A percentile compares a stretch with the other conserved stretches of the same genome.
These are phyloP conservation scores for Aleiodes alternator DNA, from an alignment of 2,888 invertebrate species.

Conservation along the genomic window DNA sequence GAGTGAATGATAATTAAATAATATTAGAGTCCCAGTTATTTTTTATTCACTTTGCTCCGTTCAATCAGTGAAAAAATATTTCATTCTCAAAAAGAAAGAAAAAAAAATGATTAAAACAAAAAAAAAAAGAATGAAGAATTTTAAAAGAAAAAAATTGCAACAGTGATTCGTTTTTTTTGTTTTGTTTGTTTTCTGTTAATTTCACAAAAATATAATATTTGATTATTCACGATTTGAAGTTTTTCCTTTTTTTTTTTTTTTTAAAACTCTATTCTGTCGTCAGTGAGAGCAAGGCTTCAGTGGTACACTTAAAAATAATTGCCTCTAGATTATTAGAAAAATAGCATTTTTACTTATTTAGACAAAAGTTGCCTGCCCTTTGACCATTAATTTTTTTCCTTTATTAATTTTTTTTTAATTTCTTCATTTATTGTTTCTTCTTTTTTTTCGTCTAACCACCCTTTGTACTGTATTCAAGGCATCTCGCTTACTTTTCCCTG, in stretches of 20 bases:
- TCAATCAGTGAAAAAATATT: constrained; percentile 36
- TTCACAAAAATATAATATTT: constrained; percentile 13
- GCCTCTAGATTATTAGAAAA: constrained; percentile 68
- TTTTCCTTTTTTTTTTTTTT: constrained; percentile 27
- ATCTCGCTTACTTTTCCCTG: constrained; percentile 74
- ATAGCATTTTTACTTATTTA: constrained; percentile 72
- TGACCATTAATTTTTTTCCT: constrained; percentile 64
- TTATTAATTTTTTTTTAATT: constrained; percentile 23
- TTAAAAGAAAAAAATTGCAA: constrained; percentile 7
- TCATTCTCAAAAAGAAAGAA: constrained; percentile 29
- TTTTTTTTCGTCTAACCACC: constrained; percentile 54
- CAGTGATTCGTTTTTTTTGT: not conserved
- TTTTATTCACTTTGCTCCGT: constrained; percentile 36
- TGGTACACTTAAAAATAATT: constrained; percentile 72
- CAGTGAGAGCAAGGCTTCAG: constrained; percentile 75
- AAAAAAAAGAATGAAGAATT: constrained; percentile 40
- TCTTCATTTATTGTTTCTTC: constrained; percentile 38
- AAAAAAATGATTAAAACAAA: constrained; percentile 34
- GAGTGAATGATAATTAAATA: constrained; percentile 29
- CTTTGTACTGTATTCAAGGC: constrained; percentile 77
- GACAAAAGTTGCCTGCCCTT: constrained; percentile 75
- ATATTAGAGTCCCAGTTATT: constrained; percentile 40
- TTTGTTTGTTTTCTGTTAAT: not conserved
- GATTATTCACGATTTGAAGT: constrained; percentile 41
- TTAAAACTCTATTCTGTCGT: constrained; percentile 56